Conservation (phyloP, 2,113 vertebrate genomes). For the Notothenia rossii region DNA sequence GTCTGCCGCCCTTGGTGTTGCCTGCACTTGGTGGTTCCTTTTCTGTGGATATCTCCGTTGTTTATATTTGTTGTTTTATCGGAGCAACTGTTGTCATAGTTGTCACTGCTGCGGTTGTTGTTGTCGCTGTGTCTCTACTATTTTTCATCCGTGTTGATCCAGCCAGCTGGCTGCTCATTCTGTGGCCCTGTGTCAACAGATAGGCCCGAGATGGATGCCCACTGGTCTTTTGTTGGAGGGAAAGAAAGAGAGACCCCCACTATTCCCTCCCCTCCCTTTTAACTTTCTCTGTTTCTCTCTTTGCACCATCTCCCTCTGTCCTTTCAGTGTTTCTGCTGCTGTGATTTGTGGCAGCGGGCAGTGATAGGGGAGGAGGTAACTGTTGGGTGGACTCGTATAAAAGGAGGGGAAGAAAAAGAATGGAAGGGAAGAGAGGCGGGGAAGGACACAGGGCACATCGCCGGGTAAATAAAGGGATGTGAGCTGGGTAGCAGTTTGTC, state of each 20-base stretch:
- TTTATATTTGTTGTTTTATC: constrained; percentile 36
- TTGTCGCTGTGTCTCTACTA: constrained; percentile 35
- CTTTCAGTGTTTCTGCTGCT: constrained; percentile 49
- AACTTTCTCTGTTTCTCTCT: constrained; percentile 41
- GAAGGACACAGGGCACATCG: constrained; percentile 40
- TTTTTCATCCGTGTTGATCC: constrained; percentile 64
- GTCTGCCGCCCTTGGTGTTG: background rate
- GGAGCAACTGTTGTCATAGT: constrained; percentile 50
- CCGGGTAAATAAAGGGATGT: constrained; percentile 65
- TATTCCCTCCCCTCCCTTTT: constrained; percentile 35
- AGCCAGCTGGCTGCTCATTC: constrained; percentile 65
- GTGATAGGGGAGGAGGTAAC: constrained; percentile 61
- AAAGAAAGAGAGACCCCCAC: constrained; percentile 38
- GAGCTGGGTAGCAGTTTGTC: constrained; percentile 62
- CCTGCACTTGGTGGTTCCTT: background rate
- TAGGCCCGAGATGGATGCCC: constrained; percentile 73
- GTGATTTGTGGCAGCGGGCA: constrained; percentile 68
- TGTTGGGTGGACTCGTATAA: constrained; percentile 38
- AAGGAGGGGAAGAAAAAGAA: constrained; percentile 50
- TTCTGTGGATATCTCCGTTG: constrained; percentile 16
- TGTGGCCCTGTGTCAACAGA: constrained; percentile 70
- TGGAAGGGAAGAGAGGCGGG: constrained; percentile 36
- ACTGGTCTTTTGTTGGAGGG: constrained; percentile 64
- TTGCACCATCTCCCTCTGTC: constrained; percentile 36
- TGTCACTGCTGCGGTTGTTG: constrained; percentile 21